Evolutionary conservation across 2,888 invertebrate genomes (phyloP).

Genomic region (Plutella xylostella): DNA sequence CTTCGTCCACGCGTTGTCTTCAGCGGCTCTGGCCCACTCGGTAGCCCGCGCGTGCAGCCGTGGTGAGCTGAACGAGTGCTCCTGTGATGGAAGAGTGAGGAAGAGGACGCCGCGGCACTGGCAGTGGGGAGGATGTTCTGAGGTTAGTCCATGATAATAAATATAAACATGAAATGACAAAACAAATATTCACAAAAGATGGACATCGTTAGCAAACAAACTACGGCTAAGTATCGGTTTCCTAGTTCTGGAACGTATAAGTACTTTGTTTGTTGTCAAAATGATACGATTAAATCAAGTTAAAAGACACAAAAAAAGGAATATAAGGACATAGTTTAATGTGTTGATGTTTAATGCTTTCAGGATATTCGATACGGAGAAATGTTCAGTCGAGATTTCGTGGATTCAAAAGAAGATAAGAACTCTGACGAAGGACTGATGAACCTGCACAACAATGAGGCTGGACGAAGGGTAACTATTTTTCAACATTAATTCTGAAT

Average conservation of each 20-base stretch:
- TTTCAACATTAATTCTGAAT: not conserved
- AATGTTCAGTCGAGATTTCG: slow-evolving; percentile 87
- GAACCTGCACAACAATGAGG: slow-evolving; percentile 94
- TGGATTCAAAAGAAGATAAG: slow-evolving; percentile 83
- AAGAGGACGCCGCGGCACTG: slow-evolving; percentile 80
- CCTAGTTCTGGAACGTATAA: no score
- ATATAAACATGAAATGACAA: no score
- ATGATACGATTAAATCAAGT: no score
- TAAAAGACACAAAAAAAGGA: no score
- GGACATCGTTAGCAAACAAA: no score
- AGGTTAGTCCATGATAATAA: slow-evolving; percentile 52
- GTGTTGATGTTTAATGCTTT: slow-evolving; percentile 21
- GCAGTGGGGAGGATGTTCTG: slow-evolving; percentile 96
- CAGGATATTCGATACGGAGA: slow-evolving; percentile 87
- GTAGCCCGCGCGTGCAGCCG: slow-evolving; percentile 89
- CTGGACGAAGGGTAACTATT: slow-evolving; percentile 81
- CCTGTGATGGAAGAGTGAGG: slow-evolving; percentile 86
- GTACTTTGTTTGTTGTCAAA: no score
- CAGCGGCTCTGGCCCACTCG: slow-evolving; percentile 90
- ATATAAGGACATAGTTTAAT: no score
- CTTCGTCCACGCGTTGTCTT: slow-evolving; percentile 88
- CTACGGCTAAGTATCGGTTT: no score
- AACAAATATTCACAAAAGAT: no score
- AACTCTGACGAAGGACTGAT: slow-evolving; percentile 81
- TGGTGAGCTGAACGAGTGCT: slow-evolving; percentile 88